Evolutionary conservation across 2,113 vertebrate species (phyloP).

Genomic region (Agelaius tricolor): DNA sequence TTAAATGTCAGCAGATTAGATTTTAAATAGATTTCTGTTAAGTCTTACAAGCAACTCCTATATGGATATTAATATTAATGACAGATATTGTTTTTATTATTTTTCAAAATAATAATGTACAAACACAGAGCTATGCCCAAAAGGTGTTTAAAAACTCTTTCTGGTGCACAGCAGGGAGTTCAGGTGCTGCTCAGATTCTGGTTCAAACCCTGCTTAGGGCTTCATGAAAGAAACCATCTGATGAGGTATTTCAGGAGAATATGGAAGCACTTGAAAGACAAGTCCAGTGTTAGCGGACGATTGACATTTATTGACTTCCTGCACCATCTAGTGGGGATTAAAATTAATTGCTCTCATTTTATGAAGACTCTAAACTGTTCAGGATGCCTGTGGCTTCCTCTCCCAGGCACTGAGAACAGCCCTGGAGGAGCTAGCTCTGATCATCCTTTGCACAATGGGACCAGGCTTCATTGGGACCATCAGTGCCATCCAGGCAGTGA

Average conservation of each 20-base stretch:
- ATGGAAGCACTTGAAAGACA: conserved; percentile 45
- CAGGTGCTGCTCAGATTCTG: not conserved
- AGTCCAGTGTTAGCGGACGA: not conserved
- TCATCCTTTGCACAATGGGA: not conserved
- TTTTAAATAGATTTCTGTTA: not conserved
- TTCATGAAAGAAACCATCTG: not conserved
- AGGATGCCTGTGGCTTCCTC: not conserved
- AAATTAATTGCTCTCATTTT: conserved; percentile 57
- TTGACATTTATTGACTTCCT: conserved; percentile 72
- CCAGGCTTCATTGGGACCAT: not conserved
- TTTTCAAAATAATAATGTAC: not conserved
- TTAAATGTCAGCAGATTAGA: not conserved
- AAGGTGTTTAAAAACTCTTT: not conserved
- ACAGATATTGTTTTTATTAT: not conserved
- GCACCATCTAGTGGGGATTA: conserved; percentile 70
- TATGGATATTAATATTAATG: not conserved
- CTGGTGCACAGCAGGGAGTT: not conserved
- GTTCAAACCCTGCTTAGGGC: not conserved
- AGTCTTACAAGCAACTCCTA: not conserved
- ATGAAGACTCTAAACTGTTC: not conserved
- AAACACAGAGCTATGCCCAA: not conserved
- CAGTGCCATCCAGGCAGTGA: not conserved
- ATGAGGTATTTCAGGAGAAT: not conserved
- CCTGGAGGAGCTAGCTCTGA: not conserved
- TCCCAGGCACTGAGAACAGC: not conserved